Conservation (phyloP, 2,113 vertebrate genomes). For the Chrysemys picta region DNA sequence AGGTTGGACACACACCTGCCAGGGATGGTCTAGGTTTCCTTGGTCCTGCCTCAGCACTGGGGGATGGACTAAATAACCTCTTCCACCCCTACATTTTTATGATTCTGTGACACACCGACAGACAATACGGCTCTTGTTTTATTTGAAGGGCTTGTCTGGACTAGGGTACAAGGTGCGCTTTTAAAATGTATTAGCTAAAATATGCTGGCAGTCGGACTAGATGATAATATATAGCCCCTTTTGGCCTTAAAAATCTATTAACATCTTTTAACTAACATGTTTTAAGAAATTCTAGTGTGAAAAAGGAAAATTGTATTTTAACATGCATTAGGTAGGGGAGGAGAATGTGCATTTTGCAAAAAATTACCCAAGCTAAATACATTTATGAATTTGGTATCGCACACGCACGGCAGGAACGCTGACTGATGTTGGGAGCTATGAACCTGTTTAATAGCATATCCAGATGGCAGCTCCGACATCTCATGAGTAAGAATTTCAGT, state of each 20-base stretch:
- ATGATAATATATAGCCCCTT: not conserved
- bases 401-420: not conserved
- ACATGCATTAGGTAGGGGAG: not conserved
- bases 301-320: not conserved
- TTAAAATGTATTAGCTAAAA: not conserved
- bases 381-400: not conserved
- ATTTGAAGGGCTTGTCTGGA: not conserved
- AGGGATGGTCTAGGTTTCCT: not conserved
- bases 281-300: not conserved
- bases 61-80: not conserved
- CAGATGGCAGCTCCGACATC: not conserved
- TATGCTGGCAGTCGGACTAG: not conserved
- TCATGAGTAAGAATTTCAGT: not conserved
- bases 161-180: not conserved
- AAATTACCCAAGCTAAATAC: not conserved
- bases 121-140: not conserved
- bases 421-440: not conserved
- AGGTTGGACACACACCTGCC: not conserved
- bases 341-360: not conserved
- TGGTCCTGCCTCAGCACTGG: not conserved
- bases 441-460: not conserved
- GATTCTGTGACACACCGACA: not conserved
- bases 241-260: not conserved
- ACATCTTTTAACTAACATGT: not conserved
- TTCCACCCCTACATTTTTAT: not conserved